Conservation (phyloP, 2,797 vertebrate genomes). For the Sebastes diploproa region DNA sequence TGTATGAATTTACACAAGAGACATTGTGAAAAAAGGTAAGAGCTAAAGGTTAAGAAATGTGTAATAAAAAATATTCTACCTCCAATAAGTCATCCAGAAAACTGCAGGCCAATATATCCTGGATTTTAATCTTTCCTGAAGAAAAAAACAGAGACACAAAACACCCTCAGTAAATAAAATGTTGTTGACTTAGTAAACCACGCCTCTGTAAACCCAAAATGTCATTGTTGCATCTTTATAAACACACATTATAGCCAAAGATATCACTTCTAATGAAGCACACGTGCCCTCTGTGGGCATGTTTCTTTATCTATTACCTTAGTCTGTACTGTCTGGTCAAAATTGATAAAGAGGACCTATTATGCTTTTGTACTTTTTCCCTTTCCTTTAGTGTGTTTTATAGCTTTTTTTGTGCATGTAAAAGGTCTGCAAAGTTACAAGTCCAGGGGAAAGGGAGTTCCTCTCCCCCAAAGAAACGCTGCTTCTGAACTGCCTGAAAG, state of each 20-base stretch:
- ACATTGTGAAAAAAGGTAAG: not conserved
- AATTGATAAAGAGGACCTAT: not conserved
- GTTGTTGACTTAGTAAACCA: not conserved
- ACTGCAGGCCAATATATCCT: conserved; percentile 98
- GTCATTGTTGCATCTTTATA: not conserved
- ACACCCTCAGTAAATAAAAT: not conserved
- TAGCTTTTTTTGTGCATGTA: no score
- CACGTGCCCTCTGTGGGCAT: not conserved
- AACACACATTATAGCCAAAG: not conserved
- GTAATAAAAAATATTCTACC: conserved; percentile 76
- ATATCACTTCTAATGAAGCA: no score
- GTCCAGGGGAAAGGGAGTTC: no score
- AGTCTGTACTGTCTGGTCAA: not conserved
- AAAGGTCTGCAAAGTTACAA: no score
- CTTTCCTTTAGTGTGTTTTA: no score
- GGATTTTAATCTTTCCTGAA: conserved; percentile 98
- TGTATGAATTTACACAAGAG: not conserved
- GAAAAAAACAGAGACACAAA: not conserved
- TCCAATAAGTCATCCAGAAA: conserved; percentile 97
- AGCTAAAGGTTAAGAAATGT: not conserved
- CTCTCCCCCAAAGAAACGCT: no score
- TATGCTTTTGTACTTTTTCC: fast-evolving
- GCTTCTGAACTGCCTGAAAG: no score
- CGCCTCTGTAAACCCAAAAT: not conserved
- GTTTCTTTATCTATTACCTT: not conserved